Percentiles rank a stretch among this genome's conserved stretches.
Evolutionary conservation across 2,888 invertebrate genomes (phyloP).

Genomic region (Eupithecia pulchellata): DNA sequence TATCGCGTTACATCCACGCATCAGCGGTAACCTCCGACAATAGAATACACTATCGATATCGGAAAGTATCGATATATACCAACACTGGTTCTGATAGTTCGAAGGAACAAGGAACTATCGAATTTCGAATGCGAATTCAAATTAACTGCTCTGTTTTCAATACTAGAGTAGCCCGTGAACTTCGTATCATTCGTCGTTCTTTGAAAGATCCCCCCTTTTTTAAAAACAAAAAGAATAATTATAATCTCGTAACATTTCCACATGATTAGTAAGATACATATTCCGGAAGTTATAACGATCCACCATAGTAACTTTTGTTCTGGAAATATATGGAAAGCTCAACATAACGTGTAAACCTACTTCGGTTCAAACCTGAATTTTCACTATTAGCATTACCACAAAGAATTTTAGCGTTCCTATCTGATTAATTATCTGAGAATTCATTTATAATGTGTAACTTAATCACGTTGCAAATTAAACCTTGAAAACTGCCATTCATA

Average conservation of each 20-base stretch:
- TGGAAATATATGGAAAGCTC: neutral
- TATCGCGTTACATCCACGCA: conserved; percentile 68
- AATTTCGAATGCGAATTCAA: conserved; percentile 1
- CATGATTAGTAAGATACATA: no score
- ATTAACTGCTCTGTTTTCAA: neutral
- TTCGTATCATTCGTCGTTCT: no score
- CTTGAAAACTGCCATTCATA: neutral
- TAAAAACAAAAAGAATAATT: no score
- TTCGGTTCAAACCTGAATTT: neutral
- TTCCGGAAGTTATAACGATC: no score
- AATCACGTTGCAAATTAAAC: neutral
- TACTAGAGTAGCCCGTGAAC: neutral
- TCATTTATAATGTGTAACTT: neutral
- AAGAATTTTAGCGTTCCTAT: neutral
- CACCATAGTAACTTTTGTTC: neutral
- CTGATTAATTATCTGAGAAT: neutral
- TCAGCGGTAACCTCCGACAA: conserved; percentile 64
- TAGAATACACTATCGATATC: conserved; percentile 36
- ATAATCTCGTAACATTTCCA: no score
- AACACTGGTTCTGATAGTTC: conserved; percentile 7
- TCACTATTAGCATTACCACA: neutral
- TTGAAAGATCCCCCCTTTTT: no score
- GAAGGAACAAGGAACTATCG: conserved; percentile 8
- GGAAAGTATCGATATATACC: conserved; percentile 34
- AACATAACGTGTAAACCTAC: neutral